These are phyloP conservation scores for Sarcophaga peregrina DNA, from an alignment of 1,140 invertebrate genomes.

Conservation along the genomic window DNA sequence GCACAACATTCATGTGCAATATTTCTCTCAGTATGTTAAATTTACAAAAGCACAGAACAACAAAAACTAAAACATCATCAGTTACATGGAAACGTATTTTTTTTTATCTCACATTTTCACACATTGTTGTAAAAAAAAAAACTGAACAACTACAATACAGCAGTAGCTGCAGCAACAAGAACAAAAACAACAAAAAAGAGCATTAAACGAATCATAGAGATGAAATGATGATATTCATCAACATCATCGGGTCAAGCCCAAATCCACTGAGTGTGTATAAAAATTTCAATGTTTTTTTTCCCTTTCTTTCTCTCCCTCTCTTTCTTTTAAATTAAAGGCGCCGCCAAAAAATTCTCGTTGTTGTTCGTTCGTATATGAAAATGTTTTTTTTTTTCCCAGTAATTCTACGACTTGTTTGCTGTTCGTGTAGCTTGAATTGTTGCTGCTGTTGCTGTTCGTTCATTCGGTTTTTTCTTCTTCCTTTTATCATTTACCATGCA, in stretches of 20 bases:
- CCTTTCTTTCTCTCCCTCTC: background rate
- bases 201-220: too few relatives aligned
- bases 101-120: too few relatives aligned
- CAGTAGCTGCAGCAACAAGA: too few relatives aligned
- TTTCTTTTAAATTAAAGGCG: constrained; percentile 39
- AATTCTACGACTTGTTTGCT: background rate
- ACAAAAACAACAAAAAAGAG: too few relatives aligned
- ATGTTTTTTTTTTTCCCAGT: background rate
- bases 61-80: too few relatives aligned
- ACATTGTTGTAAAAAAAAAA: too few relatives aligned
- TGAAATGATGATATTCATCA: too few relatives aligned
- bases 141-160: too few relatives aligned
- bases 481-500: background rate
- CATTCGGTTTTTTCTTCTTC: background rate
- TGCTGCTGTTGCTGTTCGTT: background rate
- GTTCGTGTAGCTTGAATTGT: background rate
- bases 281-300: background rate
- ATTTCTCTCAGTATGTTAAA: too few relatives aligned
- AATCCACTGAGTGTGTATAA: constrained; percentile 10
- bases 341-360: constrained; percentile 36
- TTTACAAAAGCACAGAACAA: too few relatives aligned
- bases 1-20: too few relatives aligned
- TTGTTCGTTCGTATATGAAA: background rate
- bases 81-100: too few relatives aligned
- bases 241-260: constrained; percentile 1